Evolutionary conservation across 2,113 vertebrate species (phyloP).

Genomic region (Seriola dumerili): DNA sequence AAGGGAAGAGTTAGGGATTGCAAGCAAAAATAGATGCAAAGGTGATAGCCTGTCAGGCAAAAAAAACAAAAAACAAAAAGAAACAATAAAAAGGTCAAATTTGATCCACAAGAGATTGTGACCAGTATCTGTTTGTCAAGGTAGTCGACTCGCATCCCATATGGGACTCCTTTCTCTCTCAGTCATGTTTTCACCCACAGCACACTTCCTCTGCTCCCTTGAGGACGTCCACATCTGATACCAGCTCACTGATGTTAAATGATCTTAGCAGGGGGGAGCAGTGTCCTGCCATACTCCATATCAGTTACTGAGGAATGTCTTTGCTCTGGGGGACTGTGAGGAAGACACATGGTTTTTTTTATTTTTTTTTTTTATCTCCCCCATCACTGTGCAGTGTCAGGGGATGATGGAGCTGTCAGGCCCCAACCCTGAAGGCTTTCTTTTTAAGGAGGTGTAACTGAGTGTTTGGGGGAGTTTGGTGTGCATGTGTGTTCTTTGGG

Average conservation of each 20-base stretch:
- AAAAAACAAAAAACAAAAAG: not conserved
- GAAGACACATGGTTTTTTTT: conserved; percentile 9
- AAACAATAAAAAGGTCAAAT: conserved; percentile 25
- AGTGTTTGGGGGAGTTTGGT: conserved; percentile 12
- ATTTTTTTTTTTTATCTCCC: conserved; percentile 22
- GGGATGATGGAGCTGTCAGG: conserved; percentile 48
- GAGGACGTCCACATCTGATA: conserved; percentile 47
- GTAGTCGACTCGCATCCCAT: conserved; percentile 2
- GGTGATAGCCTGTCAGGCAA: not conserved
- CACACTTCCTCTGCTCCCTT: conserved; percentile 28
- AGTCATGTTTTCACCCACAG: conserved; percentile 36
- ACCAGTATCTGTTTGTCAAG: conserved; percentile 7
- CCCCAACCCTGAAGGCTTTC: conserved; percentile 30
- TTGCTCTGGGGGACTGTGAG: conserved; percentile 41
- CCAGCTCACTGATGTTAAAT: conserved; percentile 54
- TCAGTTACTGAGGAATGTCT: conserved; percentile 34
- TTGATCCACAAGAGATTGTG: conserved; percentile 2
- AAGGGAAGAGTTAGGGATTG: not conserved
- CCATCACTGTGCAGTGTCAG: conserved; percentile 40
- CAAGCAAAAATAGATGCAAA: not conserved
- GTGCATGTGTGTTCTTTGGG: not conserved
- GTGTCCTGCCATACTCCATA: conserved; percentile 33
- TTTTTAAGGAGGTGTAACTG: conserved; percentile 27
- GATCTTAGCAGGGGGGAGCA: conserved; percentile 5
- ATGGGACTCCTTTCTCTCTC: conserved; percentile 15